Percentiles rank a stretch among this genome's conserved stretches.
phyloP scores from a whole-genome alignment of 2,888 invertebrate species.

The Pseudococcus viburni region DNA sequence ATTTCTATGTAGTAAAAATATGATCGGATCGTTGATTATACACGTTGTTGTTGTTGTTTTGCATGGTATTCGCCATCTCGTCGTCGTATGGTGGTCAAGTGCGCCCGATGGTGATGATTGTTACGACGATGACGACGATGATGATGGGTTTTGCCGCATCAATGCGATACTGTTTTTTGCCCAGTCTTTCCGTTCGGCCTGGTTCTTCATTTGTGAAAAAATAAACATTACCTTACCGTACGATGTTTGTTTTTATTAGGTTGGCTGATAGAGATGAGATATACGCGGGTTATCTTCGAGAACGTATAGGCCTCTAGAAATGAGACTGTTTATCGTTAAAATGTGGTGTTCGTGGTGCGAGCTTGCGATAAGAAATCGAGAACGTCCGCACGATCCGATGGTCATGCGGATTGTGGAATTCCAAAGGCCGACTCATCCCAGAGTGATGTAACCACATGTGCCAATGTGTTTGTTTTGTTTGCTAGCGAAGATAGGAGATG shows the following conservation, averaged over 20 bases:
- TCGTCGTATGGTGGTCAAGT: not conserved
- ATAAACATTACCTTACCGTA: not conserved
- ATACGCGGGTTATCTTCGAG: not conserved
- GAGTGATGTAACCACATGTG: conserved; percentile 12
- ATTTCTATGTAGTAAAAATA: not conserved
- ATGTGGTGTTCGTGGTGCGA: not conserved
- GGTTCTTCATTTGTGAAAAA: not conserved
- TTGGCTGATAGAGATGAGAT: not conserved
- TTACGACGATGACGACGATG: not conserved
- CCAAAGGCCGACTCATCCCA: not conserved
- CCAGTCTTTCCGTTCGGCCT: not conserved
- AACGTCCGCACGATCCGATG: not conserved
- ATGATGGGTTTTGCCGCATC: not conserved
- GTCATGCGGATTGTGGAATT: not conserved
- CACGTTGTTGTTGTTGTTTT: not conserved
- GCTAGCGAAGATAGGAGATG: not conserved
- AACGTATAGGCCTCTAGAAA: not conserved
- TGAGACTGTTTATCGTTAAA: not conserved
- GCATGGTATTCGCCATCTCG: conserved; percentile 19
- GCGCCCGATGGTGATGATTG: not conserved
- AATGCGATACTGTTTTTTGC: not conserved
- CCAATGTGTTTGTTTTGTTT: not conserved
- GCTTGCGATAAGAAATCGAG: not conserved
- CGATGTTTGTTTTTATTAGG: not conserved
- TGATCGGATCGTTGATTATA: conserved; percentile 39